phyloP scores from a whole-genome alignment of 2,888 invertebrate species.

The Neelides folsomi region DNA sequence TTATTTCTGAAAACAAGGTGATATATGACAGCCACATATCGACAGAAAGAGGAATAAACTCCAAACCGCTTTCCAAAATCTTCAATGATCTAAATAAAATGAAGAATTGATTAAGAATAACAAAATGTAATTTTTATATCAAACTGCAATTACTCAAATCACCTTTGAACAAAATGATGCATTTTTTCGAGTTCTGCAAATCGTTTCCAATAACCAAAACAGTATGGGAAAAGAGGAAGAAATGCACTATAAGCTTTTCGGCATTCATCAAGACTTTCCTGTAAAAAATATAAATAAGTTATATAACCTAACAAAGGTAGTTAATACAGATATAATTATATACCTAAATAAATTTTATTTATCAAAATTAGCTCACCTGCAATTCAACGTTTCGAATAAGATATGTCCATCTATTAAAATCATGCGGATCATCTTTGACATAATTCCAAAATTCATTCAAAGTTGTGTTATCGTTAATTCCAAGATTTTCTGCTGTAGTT shows the following conservation, averaged over 20 bases:
- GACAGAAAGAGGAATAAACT: slow-evolving; percentile 43
- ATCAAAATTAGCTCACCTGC: slow-evolving; percentile 24
- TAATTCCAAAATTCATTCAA: slow-evolving; percentile 34
- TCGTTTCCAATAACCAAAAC: slow-evolving; percentile 36
- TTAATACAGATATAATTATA: no score
- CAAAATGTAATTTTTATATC: not conserved
- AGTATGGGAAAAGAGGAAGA: slow-evolving; percentile 35
- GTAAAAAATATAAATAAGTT: not conserved
- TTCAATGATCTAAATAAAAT: slow-evolving; percentile 38
- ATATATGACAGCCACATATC: slow-evolving; percentile 46
- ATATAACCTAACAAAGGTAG: not conserved
- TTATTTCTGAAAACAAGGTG: slow-evolving; percentile 31
- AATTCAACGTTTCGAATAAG: slow-evolving; percentile 34
- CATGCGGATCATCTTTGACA: slow-evolving; percentile 34
- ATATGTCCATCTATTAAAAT: slow-evolving; percentile 35
- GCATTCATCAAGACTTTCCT: slow-evolving; percentile 32
- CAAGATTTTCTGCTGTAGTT: slow-evolving; percentile 15
- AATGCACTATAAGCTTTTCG: slow-evolving; percentile 35
- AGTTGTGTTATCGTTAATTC: slow-evolving; percentile 18
- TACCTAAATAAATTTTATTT: no score
- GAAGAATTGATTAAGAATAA: not conserved
- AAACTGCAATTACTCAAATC: slow-evolving; percentile 10
- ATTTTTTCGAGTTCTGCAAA: slow-evolving; percentile 33
- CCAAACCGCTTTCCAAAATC: slow-evolving; percentile 42
- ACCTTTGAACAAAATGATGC: slow-evolving; percentile 24